Evolutionary conservation across 30 jellyfish, hydroid and myxozoan species (phyloP).

Genomic region (Aurelia sp.): DNA sequence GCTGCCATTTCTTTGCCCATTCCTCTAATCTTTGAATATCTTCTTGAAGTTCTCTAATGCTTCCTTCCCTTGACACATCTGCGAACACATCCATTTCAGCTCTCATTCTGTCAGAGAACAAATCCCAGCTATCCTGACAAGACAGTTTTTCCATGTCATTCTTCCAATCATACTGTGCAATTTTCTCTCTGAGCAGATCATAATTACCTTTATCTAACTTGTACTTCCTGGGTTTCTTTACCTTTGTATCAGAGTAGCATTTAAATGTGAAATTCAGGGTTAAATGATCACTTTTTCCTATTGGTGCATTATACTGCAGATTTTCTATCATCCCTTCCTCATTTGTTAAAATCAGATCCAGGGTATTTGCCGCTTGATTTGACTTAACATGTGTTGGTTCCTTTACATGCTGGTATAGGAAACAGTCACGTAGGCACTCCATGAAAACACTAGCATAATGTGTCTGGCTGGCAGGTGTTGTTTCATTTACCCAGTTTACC

Average conservation of each 20-base stretch:
- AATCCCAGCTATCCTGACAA: slow-evolving; percentile 46
- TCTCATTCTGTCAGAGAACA: slow-evolving; percentile 41
- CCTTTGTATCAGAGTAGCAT: slow-evolving; percentile 23
- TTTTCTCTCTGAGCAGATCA: slow-evolving; percentile 39
- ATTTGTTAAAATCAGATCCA: slow-evolving; percentile 37
- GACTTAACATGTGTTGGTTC: slow-evolving; percentile 47
- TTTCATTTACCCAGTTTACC: slow-evolving; percentile 33
- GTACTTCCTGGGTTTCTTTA: slow-evolving; percentile 28
- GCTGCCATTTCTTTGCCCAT: too few species aligned
- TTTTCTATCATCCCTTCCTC: slow-evolving; percentile 58
- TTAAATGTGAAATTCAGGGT: slow-evolving; percentile 34
- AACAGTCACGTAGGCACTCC: slow-evolving; percentile 52
- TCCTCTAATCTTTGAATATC: too few species aligned
- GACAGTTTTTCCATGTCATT: slow-evolving; percentile 27
- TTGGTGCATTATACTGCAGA: slow-evolving; percentile 37
- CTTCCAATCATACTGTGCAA: slow-evolving; percentile 34
- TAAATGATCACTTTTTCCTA: slow-evolving; percentile 46
- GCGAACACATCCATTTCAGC: slow-evolving; percentile 26
- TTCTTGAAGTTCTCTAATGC: too few species aligned
- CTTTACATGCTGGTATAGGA: slow-evolving; percentile 51
- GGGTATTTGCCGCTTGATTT: slow-evolving; percentile 31
- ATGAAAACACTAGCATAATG: slow-evolving; percentile 39
- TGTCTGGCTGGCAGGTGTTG: slow-evolving; percentile 51
- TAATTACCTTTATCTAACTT: slow-evolving; percentile 41
- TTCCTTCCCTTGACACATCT: too few species aligned